These are phyloP conservation scores for Bombus superbus DNA, from an alignment of 1,140 invertebrate species.

Conservation along the genomic window DNA sequence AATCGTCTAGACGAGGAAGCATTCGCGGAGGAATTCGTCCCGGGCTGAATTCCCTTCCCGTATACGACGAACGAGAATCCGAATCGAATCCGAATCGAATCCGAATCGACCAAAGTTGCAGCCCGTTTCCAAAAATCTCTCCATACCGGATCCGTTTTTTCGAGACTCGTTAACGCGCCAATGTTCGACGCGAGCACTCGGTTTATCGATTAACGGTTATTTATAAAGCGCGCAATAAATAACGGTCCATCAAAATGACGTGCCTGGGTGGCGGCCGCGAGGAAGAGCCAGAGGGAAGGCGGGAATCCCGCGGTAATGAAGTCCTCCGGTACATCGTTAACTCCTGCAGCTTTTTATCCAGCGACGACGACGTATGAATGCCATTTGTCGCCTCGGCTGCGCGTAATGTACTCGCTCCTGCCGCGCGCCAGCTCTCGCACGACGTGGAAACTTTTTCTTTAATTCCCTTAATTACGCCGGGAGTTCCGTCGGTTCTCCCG, in stretches of 20 bases:
- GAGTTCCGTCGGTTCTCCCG: background rate
- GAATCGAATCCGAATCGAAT: background rate
- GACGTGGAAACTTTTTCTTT: constrained; percentile 47
- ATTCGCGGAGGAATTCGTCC: background rate
- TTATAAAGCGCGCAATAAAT: constrained; percentile 35
- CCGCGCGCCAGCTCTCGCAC: constrained; percentile 21
- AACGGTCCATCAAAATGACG: constrained; percentile 35
- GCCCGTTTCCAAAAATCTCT: background rate
- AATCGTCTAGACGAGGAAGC: constrained; percentile 21
- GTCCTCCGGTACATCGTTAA: constrained; percentile 66
- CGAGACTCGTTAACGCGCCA: background rate
- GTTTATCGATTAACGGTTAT: constrained; percentile 39
- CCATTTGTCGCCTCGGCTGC: constrained; percentile 55
- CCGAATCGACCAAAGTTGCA: background rate
- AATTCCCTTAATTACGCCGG: constrained; percentile 51
- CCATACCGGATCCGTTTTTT: background rate
- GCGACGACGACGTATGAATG: constrained; percentile 55
- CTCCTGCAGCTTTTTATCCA: constrained; percentile 59
- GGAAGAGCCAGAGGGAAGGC: constrained; percentile 21
- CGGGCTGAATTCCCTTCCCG: background rate
- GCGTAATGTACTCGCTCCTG: constrained; percentile 45
- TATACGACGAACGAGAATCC: background rate
- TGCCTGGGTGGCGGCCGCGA: background rate
- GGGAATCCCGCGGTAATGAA: constrained; percentile 61
- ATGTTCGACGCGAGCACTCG: background rate